Conservation (phyloP, 2,113 vertebrate species). For the Halichoerus grypus region DNA sequence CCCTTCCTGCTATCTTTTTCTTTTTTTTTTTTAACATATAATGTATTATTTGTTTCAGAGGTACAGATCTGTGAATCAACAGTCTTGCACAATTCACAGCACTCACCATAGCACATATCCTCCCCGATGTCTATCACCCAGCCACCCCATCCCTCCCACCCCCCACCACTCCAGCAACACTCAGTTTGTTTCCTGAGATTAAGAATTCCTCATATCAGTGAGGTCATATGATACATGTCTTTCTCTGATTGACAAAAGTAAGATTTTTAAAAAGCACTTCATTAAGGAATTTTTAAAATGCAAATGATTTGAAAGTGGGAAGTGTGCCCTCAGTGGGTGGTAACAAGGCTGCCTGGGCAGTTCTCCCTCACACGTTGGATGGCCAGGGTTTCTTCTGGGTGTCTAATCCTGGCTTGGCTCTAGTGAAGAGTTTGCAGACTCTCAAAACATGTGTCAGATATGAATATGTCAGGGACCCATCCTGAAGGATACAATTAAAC, state of each 20-base stretch:
- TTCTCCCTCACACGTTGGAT: not conserved
- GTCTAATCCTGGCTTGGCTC: not conserved
- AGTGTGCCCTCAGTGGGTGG: not conserved
- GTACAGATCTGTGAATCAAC: no score
- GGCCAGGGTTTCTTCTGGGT: not conserved
- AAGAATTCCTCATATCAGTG: no score
- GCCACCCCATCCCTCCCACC: no score
- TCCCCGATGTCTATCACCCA: no score
- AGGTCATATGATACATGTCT: no score
- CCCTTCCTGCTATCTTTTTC: no score
- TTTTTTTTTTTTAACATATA: no score
- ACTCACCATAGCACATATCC: no score
- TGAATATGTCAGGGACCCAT: not conserved
- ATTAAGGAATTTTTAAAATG: constrained; percentile 19
- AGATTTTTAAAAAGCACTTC: not conserved
- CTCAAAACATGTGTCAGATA: not conserved
- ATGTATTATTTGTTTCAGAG: no score
- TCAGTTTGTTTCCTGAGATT: no score
- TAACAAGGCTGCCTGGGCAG: not conserved
- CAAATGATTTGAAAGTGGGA: not conserved
- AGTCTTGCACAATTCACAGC: no score
- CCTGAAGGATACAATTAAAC: not conserved
- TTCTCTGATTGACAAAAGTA: not conserved
- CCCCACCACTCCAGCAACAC: no score
- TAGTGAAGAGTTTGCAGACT: not conserved